Evolutionary conservation across 2,797 vertebrate genomes (phyloP).

Genomic region (Oryzias sinensis): DNA sequence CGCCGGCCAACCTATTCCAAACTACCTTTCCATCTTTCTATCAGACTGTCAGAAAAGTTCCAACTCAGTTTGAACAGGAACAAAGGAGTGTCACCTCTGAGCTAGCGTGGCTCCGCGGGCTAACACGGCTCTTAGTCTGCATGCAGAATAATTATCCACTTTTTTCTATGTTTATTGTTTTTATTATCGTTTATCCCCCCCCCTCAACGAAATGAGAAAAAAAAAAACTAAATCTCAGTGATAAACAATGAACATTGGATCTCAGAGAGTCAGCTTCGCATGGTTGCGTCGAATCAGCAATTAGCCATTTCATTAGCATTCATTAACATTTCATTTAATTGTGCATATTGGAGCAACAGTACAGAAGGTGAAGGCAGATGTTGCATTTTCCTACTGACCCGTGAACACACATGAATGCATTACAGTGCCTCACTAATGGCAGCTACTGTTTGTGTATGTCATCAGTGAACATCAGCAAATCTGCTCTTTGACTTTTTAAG

Average conservation of each 20-base stretch:
- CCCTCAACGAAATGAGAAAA: not conserved
- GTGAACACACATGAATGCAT: slow-evolving; percentile 60
- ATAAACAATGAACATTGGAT: slow-evolving; percentile 64
- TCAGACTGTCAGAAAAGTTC: slow-evolving; percentile 55
- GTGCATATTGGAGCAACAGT: slow-evolving; percentile 63
- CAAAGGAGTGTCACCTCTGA: slow-evolving; percentile 69
- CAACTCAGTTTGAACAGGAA: slow-evolving; percentile 38
- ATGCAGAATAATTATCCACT: slow-evolving; percentile 49
- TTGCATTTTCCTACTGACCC: slow-evolving; percentile 66
- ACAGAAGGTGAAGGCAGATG: slow-evolving; percentile 58
- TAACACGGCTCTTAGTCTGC: slow-evolving; percentile 16
- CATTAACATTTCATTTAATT: slow-evolving; percentile 79
- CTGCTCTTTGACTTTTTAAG: slow-evolving; percentile 10
- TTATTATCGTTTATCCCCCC: slow-evolving; percentile 29
- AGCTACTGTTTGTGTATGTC: slow-evolving; percentile 48
- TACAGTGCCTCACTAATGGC: slow-evolving; percentile 43
- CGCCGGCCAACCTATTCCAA: slow-evolving; percentile 51
- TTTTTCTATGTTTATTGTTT: slow-evolving; percentile 54
- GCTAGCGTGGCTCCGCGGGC: slow-evolving; percentile 38
- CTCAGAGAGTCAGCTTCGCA: slow-evolving; percentile 59
- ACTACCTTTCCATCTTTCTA: slow-evolving; percentile 59
- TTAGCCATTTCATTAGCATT: slow-evolving; percentile 82
- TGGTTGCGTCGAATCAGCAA: slow-evolving; percentile 73
- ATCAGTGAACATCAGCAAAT: slow-evolving; percentile 32
- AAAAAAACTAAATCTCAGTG: slow-evolving; percentile 49